Conservation (phyloP, 1,140 invertebrate genomes). For the Drosophila teissieri region DNA sequence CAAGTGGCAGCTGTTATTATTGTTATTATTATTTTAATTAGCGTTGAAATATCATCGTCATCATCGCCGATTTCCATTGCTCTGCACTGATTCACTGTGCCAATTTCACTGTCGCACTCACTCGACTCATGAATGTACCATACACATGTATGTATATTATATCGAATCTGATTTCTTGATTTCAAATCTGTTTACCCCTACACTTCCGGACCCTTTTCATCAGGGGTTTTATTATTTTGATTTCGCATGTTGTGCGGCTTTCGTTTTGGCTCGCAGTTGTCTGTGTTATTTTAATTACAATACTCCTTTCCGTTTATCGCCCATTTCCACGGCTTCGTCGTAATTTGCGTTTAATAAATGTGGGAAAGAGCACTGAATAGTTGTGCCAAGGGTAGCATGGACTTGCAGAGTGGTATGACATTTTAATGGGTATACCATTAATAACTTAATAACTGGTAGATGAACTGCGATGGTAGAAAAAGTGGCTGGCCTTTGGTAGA, state of each 20-base stretch:
- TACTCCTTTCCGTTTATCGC: conserved; percentile 52
- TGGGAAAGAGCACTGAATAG: conserved; percentile 52
- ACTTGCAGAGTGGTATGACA: background rate
- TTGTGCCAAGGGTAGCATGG: background rate
- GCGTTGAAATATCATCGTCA: conserved; percentile 68
- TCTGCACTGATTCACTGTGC: conserved; percentile 39
- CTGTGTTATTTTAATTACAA: conserved; percentile 39
- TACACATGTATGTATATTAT: background rate
- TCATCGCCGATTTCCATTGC: conserved; percentile 38
- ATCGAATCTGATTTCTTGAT: conserved; percentile 25
- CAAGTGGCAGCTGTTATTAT: conserved; percentile 74
- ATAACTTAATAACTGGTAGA: too few species aligned
- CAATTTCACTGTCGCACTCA: conserved; percentile 25
- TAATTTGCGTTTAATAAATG: conserved; percentile 73
- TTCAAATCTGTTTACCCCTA: conserved; percentile 15
- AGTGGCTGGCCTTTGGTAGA: too few species aligned
- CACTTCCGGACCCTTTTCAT: conserved; percentile 48
- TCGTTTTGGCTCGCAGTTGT: conserved; percentile 32
- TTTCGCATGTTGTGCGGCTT: conserved; percentile 25
- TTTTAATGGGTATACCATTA: background rate
- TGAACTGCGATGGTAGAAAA: too few species aligned
- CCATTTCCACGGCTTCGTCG: conserved; percentile 33
- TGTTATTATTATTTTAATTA: conserved; percentile 81
- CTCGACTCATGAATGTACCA: background rate
- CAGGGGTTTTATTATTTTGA: background rate